A percentile compares a stretch with the other conserved stretches of the same genome.
These are phyloP conservation scores for Probosciger aterrimus DNA, from an alignment of 2,113 vertebrate genomes.

Conservation along the genomic window DNA sequence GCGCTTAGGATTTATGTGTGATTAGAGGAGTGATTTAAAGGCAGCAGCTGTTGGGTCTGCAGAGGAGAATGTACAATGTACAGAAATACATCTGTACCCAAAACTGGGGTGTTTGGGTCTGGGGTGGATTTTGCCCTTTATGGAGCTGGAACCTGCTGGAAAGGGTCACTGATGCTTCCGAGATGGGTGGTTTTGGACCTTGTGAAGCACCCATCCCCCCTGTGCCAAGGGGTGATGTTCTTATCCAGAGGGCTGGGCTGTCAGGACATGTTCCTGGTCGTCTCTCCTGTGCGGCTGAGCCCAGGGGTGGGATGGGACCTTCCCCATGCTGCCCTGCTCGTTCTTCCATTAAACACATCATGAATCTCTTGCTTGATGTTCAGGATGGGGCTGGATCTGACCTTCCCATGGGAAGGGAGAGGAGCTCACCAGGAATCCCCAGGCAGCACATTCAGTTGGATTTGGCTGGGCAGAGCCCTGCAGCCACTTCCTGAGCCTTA, in stretches of 20 bases:
- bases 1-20: not conserved
- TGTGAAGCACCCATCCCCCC: not conserved
- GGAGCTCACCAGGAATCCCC: not conserved
- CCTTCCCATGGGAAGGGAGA: not conserved
- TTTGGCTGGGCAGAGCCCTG: not conserved
- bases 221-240: not conserved
- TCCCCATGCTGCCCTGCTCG: rapidly evolving
- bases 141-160: not conserved
- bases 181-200: not conserved
- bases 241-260: not conserved
- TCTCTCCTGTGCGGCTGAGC: not conserved
- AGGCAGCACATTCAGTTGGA: not conserved
- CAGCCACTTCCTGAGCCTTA: not conserved
- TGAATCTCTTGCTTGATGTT: not conserved
- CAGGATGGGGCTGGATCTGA: not conserved
- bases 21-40: not conserved
- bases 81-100: not conserved
- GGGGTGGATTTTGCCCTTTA: not conserved
- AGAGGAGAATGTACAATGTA: not conserved
- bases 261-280: rapidly evolving
- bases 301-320: not conserved
- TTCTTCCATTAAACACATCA: not conserved
- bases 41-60: not conserved
- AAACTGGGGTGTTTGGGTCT: not conserved
- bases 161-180: not conserved